Conservation (phyloP, 2,797 vertebrate species). For the Fundulus diaphanus region DNA sequence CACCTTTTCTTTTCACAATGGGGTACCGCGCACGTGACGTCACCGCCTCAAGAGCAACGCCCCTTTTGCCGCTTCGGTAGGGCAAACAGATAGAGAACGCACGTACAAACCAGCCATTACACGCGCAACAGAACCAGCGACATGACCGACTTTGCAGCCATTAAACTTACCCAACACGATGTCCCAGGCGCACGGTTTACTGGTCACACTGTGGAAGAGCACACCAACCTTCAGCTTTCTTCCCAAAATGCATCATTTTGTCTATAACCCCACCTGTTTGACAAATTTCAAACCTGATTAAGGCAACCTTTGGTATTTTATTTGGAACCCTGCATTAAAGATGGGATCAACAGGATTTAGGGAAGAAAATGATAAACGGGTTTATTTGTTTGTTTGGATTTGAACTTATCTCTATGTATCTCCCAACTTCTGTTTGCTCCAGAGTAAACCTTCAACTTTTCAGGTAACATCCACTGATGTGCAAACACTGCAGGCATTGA, state of each 20-base stretch:
- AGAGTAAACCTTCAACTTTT: constrained; percentile 36
- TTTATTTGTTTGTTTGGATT: neutral
- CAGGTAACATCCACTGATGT: constrained; percentile 20
- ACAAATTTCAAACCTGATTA: neutral
- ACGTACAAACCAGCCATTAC: too few species aligned
- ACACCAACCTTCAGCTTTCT: too few species aligned
- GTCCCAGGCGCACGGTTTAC: too few species aligned
- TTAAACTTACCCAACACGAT: too few species aligned
- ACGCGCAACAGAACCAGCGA: too few species aligned
- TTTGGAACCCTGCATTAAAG: too few species aligned
- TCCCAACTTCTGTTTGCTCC: constrained; percentile 33
- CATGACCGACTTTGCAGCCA: too few species aligned
- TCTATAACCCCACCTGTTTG: neutral
- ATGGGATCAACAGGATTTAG: neutral
- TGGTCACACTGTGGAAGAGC: too few species aligned
- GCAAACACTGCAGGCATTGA: constrained; percentile 45
- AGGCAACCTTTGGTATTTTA: neutral
- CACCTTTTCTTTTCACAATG: neutral
- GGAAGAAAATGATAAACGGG: neutral
- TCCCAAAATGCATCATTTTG: neutral
- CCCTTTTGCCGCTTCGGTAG: too few species aligned
- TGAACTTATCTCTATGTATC: neutral
- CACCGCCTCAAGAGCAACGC: too few species aligned
- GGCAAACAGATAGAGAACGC: too few species aligned
- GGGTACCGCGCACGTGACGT: too few species aligned